Base-by-base conservation (phyloP, 1,140 invertebrate species). In the Pseudomyrmex cubaensis region DNA sequence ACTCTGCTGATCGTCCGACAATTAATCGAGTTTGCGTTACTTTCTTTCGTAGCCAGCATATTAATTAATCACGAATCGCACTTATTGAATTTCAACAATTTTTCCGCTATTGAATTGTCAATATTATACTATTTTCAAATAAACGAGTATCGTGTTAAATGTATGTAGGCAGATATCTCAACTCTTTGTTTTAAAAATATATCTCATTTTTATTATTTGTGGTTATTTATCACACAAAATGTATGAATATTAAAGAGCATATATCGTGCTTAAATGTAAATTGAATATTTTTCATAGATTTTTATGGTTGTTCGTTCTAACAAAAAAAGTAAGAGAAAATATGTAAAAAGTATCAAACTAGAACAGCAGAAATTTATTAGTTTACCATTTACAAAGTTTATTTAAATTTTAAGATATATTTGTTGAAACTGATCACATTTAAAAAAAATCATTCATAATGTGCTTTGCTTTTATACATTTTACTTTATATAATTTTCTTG, bases 11-110 rank as follows among this genome's bases (percentile, higher is more conserved):
- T 61, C 69, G 44, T 15, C 35, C 44, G 54, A 35, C 76, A 46
- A 80, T 80, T 72, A 80, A 80, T 80, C 54, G 54, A 50, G 54
- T 72, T 80, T 80, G 54, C 70, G 66, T 50, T 70, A 80, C n/a
- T 44, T 72, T 61, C 22, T 7, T 61, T 70, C n/a, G 46, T 59
- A 35, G 10, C 10, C 10, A 20, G 10, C 2, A 3, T 25, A 70
- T 70, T 70, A 80, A 80, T 72, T 80, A 80, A 72, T 72, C 15
- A n/a, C 13, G 5, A 35, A 35, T 35, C 35, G 50, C 4, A 80
- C 44, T 64, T 76, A 70, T 80, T 61, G 44, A 59, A 80, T 69
- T 69, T 70, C 3, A 17, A 8, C 9, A 44, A 35, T 59, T 80
- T 80, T 80, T 70, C 44, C 5, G 20, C 4, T 5, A 76, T 25